Conservation (phyloP, 2,888 invertebrate genomes). For the Tipula vernalis region DNA sequence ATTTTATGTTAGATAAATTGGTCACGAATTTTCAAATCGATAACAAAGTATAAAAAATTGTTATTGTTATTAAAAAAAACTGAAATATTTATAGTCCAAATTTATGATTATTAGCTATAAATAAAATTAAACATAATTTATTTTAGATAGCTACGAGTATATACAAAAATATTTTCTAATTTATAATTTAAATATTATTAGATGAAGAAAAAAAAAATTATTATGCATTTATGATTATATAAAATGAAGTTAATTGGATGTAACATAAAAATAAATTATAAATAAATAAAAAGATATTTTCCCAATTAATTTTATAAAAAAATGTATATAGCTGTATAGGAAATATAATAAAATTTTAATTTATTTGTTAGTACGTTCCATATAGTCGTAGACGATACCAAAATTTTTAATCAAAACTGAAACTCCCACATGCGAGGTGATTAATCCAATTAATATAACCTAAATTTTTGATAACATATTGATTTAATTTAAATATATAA, state of each 20-base stretch:
- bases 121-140: neutral
- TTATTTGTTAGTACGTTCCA: neutral
- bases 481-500: neutral
- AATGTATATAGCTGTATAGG: neutral
- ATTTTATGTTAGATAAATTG: neutral
- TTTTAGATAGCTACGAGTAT: neutral
- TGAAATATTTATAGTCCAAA: neutral
- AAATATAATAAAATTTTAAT: neutral
- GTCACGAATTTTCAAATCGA: neutral
- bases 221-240: neutral
- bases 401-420: neutral
- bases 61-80: neutral
- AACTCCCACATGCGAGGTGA: neutral
- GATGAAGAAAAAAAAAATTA: neutral
- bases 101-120: neutral
- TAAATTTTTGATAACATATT: neutral
- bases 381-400: neutral
- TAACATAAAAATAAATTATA: conserved; percentile 4
- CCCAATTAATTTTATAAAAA: neutral
- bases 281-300: neutral
- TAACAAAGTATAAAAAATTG: neutral
- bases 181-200: neutral
- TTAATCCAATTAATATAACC: neutral
- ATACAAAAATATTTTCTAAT: neutral
- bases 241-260: neutral